Percentiles rank a stretch among this genome's conserved stretches.
Evolutionary conservation across 2,797 vertebrate genomes (phyloP).

Genomic region (Galaxias olidus): DNA sequence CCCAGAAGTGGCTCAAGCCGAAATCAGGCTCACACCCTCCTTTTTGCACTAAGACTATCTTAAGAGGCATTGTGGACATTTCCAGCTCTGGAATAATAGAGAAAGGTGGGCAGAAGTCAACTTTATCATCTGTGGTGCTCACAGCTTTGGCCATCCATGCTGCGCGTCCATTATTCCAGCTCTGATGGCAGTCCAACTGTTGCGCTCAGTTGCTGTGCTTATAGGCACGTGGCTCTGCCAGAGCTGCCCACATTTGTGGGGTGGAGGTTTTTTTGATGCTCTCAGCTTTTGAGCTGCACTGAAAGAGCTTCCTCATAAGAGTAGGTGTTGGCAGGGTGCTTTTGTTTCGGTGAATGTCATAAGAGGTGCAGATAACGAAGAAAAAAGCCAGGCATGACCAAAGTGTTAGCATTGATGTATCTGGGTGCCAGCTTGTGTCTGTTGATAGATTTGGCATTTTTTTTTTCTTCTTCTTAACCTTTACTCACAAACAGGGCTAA

Average conservation of each 20-base stretch:
- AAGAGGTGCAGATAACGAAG: conserved; percentile 68
- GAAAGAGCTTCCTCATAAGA: conserved; percentile 72
- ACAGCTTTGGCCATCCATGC: conserved; percentile 54
- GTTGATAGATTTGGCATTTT: conserved; percentile 59
- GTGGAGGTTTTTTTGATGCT: conserved; percentile 73
- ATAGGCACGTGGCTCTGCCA: conserved; percentile 66
- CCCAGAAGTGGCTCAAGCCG: conserved; percentile 82
- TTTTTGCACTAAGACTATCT: conserved; percentile 73
- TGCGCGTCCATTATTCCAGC: conserved; percentile 59
- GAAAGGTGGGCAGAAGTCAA: conserved; percentile 75
- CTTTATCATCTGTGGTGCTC: conserved; percentile 56
- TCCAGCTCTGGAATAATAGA: conserved; percentile 61
- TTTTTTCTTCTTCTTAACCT: conserved; percentile 75
- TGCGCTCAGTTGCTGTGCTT: conserved; percentile 75
- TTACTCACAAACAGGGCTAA: conserved; percentile 61
- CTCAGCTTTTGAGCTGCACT: conserved; percentile 72
- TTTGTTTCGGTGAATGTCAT: conserved; percentile 73
- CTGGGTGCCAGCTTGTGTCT: conserved; percentile 56
- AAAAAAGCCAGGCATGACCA: conserved; percentile 56
- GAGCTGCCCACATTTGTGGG: conserved; percentile 75
- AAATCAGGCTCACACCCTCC: conserved; percentile 71
- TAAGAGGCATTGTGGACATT: conserved; percentile 76
- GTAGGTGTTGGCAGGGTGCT: conserved; percentile 77
- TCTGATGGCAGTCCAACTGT: conserved; percentile 75
- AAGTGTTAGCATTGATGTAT: conserved; percentile 62